Percentiles rank a stretch among this genome's conserved stretches.
Conservation (phyloP, 2,888 invertebrate species). For the Stomorhina lunata region DNA sequence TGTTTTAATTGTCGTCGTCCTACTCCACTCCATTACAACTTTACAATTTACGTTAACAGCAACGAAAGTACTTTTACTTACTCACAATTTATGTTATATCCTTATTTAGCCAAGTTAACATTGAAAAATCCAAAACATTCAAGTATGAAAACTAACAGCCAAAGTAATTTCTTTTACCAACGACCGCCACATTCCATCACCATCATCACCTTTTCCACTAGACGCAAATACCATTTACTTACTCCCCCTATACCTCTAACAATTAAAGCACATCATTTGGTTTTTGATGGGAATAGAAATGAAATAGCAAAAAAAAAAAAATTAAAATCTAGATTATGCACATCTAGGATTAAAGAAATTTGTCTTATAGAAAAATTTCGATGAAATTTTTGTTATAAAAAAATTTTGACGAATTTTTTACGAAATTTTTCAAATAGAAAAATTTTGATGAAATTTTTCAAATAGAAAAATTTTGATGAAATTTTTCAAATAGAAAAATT, state of each 20-base stretch:
- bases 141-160: constrained; percentile 27
- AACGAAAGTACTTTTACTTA: constrained; percentile 45
- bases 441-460: no score
- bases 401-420: no score
- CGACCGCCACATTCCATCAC: constrained; percentile 29
- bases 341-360: no score
- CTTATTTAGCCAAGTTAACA: constrained; percentile 31
- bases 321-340: no score
- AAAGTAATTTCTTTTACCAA: constrained; percentile 19
- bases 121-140: constrained; percentile 24
- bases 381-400: no score
- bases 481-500: no score
- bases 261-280: constrained; percentile 24
- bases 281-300: no score
- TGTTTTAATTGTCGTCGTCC: constrained; percentile 65
- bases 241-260: not conserved
- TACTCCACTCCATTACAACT: not conserved
- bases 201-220: constrained; percentile 23
- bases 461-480: no score
- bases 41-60: not conserved
- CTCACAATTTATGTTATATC: constrained; percentile 9
- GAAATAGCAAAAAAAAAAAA: no score
- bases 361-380: no score
- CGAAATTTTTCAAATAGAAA: no score
- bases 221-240: no score